Percentiles rank a stretch among this genome's conserved stretches.
Conservation (phyloP, 2,113 vertebrate species). For the Daboia siamensis region DNA sequence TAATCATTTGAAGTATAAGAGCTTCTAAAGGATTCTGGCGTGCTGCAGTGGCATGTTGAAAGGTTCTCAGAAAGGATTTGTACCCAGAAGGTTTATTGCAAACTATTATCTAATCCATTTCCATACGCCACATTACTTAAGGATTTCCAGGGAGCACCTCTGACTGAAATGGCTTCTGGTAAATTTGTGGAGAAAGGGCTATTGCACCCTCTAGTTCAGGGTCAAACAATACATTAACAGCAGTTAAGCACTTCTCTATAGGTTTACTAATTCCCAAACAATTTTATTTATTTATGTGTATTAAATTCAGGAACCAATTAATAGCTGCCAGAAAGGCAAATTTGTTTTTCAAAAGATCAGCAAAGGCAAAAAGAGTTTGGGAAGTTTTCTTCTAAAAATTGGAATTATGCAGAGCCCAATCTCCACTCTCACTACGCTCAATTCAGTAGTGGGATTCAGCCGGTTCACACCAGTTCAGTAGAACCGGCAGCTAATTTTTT, state of each 20-base stretch:
- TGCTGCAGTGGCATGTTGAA: conserved; percentile 4
- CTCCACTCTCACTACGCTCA: neutral
- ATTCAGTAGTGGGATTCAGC: no score
- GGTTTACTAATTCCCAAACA: conserved; percentile 61
- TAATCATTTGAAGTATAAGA: conserved; percentile 44
- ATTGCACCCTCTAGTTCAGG: conserved; percentile 54
- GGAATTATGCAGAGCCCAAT: neutral
- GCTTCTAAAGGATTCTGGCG: neutral
- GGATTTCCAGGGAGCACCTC: conserved; percentile 69
- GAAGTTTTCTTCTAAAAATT: neutral
- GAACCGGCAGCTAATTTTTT: no score
- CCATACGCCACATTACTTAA: conserved; percentile 61
- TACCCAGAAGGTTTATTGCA: conserved; percentile 64
- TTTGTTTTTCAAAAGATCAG: conserved; percentile 37
- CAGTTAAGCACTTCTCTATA: conserved; percentile 53
- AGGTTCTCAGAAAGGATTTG: conserved; percentile 36
- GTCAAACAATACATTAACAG: conserved; percentile 67
- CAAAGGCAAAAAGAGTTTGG: neutral
- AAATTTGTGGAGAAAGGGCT: conserved; percentile 70
- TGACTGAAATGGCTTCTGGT: conserved; percentile 71
- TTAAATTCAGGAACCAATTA: conserved; percentile 74
- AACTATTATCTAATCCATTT: conserved; percentile 73
- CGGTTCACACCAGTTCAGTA: no score
- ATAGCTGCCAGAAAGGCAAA: conserved; percentile 65
- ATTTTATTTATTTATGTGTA: conserved; percentile 60